A percentile compares a stretch with the other conserved stretches of the same genome.
These are phyloP conservation scores for Phataginus tetradactyla DNA, from an alignment of 2,797 vertebrate genomes.

Conservation along the genomic window DNA sequence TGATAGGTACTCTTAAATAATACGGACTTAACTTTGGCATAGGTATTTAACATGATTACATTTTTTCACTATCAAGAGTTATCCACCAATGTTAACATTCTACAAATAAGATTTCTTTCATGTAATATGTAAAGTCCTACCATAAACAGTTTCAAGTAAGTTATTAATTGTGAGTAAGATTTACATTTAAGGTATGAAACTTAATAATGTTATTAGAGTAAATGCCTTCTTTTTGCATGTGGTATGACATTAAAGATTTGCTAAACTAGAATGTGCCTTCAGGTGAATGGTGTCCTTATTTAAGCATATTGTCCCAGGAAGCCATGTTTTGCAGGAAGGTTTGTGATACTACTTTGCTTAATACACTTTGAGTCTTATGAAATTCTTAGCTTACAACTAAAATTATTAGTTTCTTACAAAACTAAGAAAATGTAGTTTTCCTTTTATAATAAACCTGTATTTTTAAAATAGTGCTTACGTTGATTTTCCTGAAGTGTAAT, in stretches of 20 bases:
- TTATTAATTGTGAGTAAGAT: constrained; percentile 50
- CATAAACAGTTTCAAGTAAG: constrained; percentile 49
- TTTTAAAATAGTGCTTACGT: neutral
- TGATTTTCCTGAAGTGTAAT: constrained; percentile 34
- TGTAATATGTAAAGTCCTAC: constrained; percentile 50
- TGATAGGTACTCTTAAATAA: constrained; percentile 55
- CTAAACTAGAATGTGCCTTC: constrained; percentile 58
- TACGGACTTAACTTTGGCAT: constrained; percentile 2
- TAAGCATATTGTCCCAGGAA: constrained; percentile 47
- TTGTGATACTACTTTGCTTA: constrained; percentile 31
- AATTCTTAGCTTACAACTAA: constrained; percentile 18
- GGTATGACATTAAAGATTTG: constrained; percentile 66
- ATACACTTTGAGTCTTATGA: constrained; percentile 33
- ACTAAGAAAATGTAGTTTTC: constrained; percentile 12
- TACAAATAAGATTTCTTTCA: constrained; percentile 47
- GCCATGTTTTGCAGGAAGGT: constrained; percentile 39
- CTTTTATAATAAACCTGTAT: neutral
- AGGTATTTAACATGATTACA: constrained; percentile 5
- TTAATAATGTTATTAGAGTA: constrained; percentile 53
- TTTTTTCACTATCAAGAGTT: constrained; percentile 43
- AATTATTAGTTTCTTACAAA: neutral
- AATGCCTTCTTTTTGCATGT: constrained; percentile 61
- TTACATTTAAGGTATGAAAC: constrained; percentile 52
- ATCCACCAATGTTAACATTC: constrained; percentile 27
- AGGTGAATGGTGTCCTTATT: constrained; percentile 69